These are phyloP conservation scores for Hoplias malabaricus DNA, from an alignment of 2,113 vertebrate species.

Conservation along the genomic window DNA sequence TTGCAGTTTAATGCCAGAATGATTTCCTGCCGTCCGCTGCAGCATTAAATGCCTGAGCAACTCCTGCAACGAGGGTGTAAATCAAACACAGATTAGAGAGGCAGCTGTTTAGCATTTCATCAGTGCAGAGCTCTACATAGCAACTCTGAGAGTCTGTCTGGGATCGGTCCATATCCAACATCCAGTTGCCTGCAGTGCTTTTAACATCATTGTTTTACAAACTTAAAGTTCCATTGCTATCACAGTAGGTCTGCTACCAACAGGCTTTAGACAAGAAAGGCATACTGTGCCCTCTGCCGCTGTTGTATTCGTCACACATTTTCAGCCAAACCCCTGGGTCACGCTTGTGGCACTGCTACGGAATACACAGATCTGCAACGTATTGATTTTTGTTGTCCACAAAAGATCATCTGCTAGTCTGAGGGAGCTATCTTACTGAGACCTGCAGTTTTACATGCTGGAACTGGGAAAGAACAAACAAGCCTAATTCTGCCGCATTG, in stretches of 20 bases:
- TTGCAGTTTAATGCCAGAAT: constrained; percentile 68
- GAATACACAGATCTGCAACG: not conserved
- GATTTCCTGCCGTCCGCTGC: constrained; percentile 70
- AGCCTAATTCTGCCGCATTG: too few relatives aligned
- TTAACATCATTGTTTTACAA: not conserved
- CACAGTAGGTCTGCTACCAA: not conserved
- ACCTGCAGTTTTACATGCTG: not conserved
- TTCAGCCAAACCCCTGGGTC: not conserved
- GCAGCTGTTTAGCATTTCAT: constrained; percentile 30
- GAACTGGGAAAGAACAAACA: too few relatives aligned
- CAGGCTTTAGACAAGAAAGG: not conserved
- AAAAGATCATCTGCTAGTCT: not conserved
- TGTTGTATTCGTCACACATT: not conserved
- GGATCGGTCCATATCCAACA: not conserved
- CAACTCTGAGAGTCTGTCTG: constrained; percentile 18
- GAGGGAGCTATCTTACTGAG: not conserved
- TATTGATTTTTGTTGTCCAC: not conserved
- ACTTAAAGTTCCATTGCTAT: not conserved
- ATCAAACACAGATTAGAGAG: constrained; percentile 45
- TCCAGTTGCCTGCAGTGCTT: not conserved
- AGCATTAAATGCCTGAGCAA: constrained; percentile 60
- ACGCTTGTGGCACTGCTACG: not conserved
- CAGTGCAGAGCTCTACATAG: not conserved
- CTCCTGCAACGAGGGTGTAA: constrained; percentile 51
- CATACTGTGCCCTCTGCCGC: not conserved